Evolutionary conservation across 1,140 invertebrate genomes (phyloP), one percentile per base, ranked within the genome.

Genomic region (Drosophila albomicans): DNA sequence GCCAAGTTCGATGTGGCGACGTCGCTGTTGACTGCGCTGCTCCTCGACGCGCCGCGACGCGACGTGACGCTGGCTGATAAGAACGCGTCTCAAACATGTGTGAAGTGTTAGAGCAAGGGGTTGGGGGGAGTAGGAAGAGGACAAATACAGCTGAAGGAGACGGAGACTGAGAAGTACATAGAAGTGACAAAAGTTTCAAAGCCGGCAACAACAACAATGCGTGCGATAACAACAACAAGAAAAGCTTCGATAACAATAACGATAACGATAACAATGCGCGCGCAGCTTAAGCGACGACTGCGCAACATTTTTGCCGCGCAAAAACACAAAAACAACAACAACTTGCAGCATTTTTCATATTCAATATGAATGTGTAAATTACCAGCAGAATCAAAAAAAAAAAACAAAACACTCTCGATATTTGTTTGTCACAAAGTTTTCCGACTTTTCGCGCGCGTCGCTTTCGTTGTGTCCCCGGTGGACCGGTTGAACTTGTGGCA

Each of bases 1-100:
- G 62, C 66, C 78, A 73, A 70, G 66, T 65, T 78, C 66, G 75
- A 77, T 73, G 70, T 67, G 75, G 56, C 57, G 62, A 58, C 54
- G 62, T 8, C 32, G 48, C 43, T 58, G 41, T 16, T 64, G 41
- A 54, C 45, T 20, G 16, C 35, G 48, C 35, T 38, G 8, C 54
- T 11, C n/a, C 2, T 41, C 13, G 56, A 6, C 54, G 52, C 20
- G 20, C 20, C 3, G 20, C 20, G 20, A 25, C 20, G 20, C 20
- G 3, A 25, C 20, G 20, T 25, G 20, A 25, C 20, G 20, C 20
- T 25, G 20, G 2, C 64, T 73, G 70, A 73, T 73, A 73, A 73
- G 52, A 59, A 58, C 28, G 48, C 28, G 48, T 13, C 51, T 52
- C 57, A 56, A 58, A 74, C 62, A 76, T 73, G 64, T 54, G 62